phyloP scores from a whole-genome alignment of 2,797 vertebrate genomes.

The Pangasius krempfi region DNA sequence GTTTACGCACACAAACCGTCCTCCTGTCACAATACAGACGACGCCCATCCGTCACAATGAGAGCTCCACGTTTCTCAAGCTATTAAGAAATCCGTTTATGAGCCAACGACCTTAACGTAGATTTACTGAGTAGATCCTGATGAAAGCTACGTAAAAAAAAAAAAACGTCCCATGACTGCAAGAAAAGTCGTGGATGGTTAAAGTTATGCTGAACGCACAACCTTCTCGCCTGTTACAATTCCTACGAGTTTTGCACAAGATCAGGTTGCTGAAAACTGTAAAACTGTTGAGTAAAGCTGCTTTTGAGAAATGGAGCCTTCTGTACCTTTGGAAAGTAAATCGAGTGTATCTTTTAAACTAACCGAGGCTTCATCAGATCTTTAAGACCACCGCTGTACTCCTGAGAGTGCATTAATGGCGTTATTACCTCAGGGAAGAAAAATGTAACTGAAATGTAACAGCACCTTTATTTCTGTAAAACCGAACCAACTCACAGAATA shows the following conservation, averaged over 20 bases:
- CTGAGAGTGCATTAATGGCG: background rate
- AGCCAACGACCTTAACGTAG: background rate
- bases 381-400: background rate
- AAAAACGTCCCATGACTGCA: background rate
- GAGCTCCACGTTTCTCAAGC: conserved; percentile 30
- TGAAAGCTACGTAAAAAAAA: background rate
- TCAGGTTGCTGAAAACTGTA: conserved; percentile 17
- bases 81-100: background rate
- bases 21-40: conserved; percentile 74
- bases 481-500: background rate
- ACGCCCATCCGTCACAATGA: conserved; percentile 2
- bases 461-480: background rate
- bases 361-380: background rate
- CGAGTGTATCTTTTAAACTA: background rate
- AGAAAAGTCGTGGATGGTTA: background rate
- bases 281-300: conserved; percentile 4
- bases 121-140: background rate
- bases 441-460: background rate
- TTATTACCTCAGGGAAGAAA: background rate
- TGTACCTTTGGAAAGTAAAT: background rate
- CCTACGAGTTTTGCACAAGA: background rate
- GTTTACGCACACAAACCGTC: conserved; percentile 69
- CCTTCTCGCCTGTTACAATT: background rate
- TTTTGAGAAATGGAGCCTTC: conserved; percentile 1
- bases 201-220: background rate